These are phyloP conservation scores for Chironex yamaguchii DNA, from an alignment of 30 jellyfish, hydroid and myxozoan species.

Conservation along the genomic window DNA sequence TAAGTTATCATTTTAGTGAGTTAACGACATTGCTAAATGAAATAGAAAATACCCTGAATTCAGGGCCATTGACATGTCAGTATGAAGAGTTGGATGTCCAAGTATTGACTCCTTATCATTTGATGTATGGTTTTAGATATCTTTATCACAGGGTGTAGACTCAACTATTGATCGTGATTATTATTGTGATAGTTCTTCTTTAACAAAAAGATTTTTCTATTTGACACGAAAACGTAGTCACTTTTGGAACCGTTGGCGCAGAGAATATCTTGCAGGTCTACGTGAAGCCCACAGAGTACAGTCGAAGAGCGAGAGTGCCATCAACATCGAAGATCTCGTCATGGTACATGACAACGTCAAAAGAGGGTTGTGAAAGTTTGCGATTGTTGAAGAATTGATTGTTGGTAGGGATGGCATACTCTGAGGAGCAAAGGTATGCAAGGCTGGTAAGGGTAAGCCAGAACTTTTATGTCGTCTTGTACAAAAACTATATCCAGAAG, in stretches of 20 bases:
- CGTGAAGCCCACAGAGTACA: not conserved
- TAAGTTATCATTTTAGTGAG: not conserved
- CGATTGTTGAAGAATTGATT: not conserved
- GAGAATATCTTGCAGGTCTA: not conserved
- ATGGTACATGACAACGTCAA: not conserved
- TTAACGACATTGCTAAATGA: not conserved
- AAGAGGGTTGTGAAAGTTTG: not conserved
- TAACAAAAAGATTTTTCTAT: not conserved
- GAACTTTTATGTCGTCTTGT: not conserved
- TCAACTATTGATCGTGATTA: not conserved
- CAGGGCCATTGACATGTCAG: not conserved
- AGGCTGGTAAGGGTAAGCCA: not conserved
- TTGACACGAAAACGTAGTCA: not conserved
- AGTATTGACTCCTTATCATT: not conserved
- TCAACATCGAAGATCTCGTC: not conserved
- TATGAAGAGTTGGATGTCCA: not conserved
- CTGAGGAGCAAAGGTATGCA: not conserved
- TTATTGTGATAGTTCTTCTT: not conserved
- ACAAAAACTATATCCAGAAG: not conserved
- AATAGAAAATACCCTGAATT: not conserved
- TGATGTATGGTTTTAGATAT: not conserved
- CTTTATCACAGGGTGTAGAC: not conserved
- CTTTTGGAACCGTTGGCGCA: not conserved
- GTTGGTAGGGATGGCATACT: not conserved
- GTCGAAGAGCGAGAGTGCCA: not conserved